A percentile compares a stretch with the other conserved stretches of the same genome.
phyloP scores from a whole-genome alignment of 2,797 vertebrate genomes.

The Sebastes steindachneri region DNA sequence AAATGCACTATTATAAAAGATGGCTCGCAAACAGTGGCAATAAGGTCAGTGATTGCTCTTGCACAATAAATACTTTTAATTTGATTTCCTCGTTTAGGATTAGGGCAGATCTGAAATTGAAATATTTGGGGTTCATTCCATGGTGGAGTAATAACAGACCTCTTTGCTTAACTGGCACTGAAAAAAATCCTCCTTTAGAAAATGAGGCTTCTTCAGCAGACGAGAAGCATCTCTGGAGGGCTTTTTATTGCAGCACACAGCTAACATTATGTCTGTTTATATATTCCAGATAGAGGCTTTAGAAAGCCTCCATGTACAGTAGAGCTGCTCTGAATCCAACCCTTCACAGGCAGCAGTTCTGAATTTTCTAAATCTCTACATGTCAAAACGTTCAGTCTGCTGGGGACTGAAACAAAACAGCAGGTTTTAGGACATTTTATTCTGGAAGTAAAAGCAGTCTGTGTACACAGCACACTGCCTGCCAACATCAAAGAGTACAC shows the following conservation, averaged over 20 bases:
- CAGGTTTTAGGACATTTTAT: constrained; percentile 25
- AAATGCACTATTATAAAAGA: neutral
- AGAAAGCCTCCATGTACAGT: neutral
- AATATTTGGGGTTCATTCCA: constrained; percentile 24
- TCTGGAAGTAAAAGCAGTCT: constrained; percentile 9
- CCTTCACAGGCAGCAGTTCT: constrained; percentile 4
- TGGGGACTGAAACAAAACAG: constrained; percentile 16
- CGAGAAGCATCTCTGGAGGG: neutral
- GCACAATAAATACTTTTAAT: neutral
- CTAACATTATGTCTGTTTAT: constrained; percentile 26
- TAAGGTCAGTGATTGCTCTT: neutral
- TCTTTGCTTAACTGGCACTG: neutral
- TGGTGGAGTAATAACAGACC: constrained; percentile 1
- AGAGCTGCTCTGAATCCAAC: constrained; percentile 13
- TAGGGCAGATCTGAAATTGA: neutral
- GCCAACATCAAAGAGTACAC: constrained; percentile 20
- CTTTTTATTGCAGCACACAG: neutral
- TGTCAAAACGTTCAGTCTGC: constrained; percentile 20
- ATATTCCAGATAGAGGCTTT: constrained; percentile 6
- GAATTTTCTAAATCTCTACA: constrained; percentile 11
- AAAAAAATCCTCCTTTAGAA: neutral
- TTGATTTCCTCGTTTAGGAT: neutral
- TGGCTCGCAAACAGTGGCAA: neutral
- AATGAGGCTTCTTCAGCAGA: neutral
- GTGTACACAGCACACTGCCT: neutral